Percentiles rank a stretch among this genome's conserved stretches.
phyloP scores from a whole-genome alignment of 2,113 vertebrate species.

The Vidua macroura region DNA sequence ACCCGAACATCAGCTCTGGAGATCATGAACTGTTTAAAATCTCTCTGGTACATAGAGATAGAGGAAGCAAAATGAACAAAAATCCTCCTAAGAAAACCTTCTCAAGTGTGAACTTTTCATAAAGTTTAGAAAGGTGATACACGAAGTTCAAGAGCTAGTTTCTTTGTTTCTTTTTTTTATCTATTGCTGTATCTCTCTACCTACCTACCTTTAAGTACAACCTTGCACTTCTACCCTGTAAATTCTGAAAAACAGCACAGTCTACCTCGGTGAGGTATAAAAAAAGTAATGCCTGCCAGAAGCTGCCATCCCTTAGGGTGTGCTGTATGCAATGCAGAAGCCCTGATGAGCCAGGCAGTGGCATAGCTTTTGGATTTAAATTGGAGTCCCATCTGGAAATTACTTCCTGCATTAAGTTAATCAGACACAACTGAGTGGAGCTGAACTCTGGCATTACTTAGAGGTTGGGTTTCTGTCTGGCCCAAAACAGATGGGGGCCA shows the following conservation, averaged over 20 bases:
- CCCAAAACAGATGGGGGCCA: not conserved
- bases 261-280: not conserved
- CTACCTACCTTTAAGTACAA: not conserved
- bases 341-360: not conserved
- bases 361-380: slow-evolving; percentile 17
- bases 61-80: not conserved
- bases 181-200: not conserved
- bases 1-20: not conserved
- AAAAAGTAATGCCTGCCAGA: not conserved
- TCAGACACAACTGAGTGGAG: slow-evolving; percentile 11
- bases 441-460: not conserved
- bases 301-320: not conserved
- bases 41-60: not conserved
- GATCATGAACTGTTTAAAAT: not conserved
- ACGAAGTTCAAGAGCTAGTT: not conserved
- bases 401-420: slow-evolving; percentile 25
- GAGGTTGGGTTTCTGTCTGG: not conserved
- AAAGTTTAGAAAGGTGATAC: not conserved
- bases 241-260: not conserved
- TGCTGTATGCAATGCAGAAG: not conserved
- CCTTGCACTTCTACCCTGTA: not conserved
- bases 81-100: not conserved
- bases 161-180: not conserved
- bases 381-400: slow-evolving; percentile 40
- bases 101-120: not conserved